These are phyloP conservation scores for Macrocentrus cingulum DNA, from an alignment of 1,140 invertebrate species.

Conservation along the genomic window DNA sequence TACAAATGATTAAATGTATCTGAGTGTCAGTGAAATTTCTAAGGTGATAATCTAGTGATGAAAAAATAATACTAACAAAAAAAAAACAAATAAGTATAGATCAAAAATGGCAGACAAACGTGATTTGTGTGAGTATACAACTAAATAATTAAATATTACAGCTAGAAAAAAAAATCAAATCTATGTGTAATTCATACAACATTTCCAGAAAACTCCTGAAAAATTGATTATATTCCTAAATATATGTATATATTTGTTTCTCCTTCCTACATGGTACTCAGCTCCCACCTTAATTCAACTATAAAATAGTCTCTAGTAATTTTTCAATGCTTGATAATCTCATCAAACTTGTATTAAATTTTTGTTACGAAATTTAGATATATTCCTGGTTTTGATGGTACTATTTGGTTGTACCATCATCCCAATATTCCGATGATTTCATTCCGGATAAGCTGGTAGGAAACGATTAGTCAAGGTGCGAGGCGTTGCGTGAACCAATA, in stretches of 20 bases:
- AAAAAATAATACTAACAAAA: no score
- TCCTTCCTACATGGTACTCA: slow-evolving; percentile 34
- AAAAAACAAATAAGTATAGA: neutral
- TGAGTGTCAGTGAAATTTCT: no score
- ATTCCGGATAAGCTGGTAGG: slow-evolving; percentile 52
- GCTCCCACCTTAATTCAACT: slow-evolving; percentile 14
- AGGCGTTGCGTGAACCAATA: slow-evolving; percentile 60
- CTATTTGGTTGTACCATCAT: slow-evolving; percentile 12
- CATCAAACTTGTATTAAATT: no score
- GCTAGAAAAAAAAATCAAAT: neutral
- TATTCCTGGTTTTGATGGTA: neutral
- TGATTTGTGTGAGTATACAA: neutral
- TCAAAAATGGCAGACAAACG: neutral
- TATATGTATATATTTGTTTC: slow-evolving; percentile 14
- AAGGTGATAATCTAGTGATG: no score
- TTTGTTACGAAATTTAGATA: slow-evolving; percentile 7
- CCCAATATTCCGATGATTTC: slow-evolving; percentile 31
- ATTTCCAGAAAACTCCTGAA: neutral
- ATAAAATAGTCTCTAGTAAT: neutral
- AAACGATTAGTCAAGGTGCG: slow-evolving; percentile 58
- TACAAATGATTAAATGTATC: no score
- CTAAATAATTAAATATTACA: slow-evolving; percentile 5
- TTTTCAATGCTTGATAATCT: slow-evolving; percentile 14
- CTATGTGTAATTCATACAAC: neutral
- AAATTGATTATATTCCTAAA: neutral